Conservation (phyloP, 1,140 invertebrate species). For the Heliconius nattereri region DNA sequence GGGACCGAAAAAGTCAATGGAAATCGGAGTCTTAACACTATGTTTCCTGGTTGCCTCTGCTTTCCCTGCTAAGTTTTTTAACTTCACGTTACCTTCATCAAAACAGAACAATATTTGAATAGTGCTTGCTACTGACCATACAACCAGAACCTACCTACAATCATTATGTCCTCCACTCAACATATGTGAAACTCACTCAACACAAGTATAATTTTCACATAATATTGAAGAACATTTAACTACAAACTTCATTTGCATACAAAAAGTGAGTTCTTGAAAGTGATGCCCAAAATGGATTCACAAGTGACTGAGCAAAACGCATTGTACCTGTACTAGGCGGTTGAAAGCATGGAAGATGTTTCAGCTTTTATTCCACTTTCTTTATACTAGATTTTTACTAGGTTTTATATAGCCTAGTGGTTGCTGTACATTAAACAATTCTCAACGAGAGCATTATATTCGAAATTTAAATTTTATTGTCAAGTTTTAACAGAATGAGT, state of each 20-base stretch:
- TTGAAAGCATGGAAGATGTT: conserved; percentile 21
- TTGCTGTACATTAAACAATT: conserved; percentile 11
- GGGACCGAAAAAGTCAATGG: too few relatives aligned
- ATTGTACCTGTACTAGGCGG: conserved; percentile 7
- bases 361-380: conserved; percentile 11
- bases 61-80: too few relatives aligned
- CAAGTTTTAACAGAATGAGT: neutral
- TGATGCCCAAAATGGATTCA: conserved; percentile 17
- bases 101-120: too few relatives aligned
- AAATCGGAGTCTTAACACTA: too few relatives aligned
- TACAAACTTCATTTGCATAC: conserved; percentile 14
- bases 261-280: conserved; percentile 3
- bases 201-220: neutral
- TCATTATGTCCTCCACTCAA: neutral
- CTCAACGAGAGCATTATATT: conserved; percentile 7
- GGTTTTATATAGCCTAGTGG: neutral
- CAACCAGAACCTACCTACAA: too few relatives aligned
- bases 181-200: neutral
- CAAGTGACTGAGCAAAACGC: conserved; percentile 23
- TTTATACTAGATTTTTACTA: conserved; percentile 1
- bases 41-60: too few relatives aligned
- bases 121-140: neutral
- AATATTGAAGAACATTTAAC: conserved; percentile 3
- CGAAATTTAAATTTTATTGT: conserved; percentile 9
- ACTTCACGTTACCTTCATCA: too few relatives aligned